Evolutionary conservation across 2,888 invertebrate genomes (phyloP), one percentile per base, ranked within the genome.

Genomic region (Xestoiulus laeticollis): DNA sequence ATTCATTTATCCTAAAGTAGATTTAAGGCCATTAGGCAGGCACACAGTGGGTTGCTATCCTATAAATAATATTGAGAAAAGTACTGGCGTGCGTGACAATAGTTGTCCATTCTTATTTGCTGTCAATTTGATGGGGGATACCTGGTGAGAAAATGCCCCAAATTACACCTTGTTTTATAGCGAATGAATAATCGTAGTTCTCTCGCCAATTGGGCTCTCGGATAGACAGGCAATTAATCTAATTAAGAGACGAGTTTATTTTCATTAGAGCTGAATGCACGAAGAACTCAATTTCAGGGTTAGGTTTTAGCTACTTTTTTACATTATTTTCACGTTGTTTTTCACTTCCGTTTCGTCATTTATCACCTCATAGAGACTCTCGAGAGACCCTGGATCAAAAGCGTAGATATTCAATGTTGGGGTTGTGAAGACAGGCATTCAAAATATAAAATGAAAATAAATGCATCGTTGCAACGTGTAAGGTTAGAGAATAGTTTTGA

Each of bases 161-260:
- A 78, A 78, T 78, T 78, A 78, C 30, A 78, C 78, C 78, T 78
- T 30, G 78, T 78, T 78, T 78, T 78, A 10, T 30, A 16, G 30
- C 30, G 78, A 30, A 30, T 78, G 78, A 78, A 78, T 30, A 30
- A 30, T 78, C 30, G 78, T 1, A 2, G 3, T 30, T 78, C 78
- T 30, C 68, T 68, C 22, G 12, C 1, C 78, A 14, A 78, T 78
- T 78, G 78, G 6, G 78, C 78, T 26, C 26, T 30, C 78, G 78
- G 30, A 78, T 30, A 78, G 78, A 26, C 12, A 14, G 30, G 78
- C 26, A 78, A 78, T 78, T 78, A 78, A 78, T 78, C 78, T 78
- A 78, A 78, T 78, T 78, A 78, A 78, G 78, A 78, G 78, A 78
- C 78, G 78, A 78, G 78, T 78, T 78, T 78, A 30, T 78, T 78